Evolutionary conservation across 1,140 invertebrate genomes (phyloP), one percentile per base, ranked within the genome.

Genomic region (Globodera ellingtonae): DNA sequence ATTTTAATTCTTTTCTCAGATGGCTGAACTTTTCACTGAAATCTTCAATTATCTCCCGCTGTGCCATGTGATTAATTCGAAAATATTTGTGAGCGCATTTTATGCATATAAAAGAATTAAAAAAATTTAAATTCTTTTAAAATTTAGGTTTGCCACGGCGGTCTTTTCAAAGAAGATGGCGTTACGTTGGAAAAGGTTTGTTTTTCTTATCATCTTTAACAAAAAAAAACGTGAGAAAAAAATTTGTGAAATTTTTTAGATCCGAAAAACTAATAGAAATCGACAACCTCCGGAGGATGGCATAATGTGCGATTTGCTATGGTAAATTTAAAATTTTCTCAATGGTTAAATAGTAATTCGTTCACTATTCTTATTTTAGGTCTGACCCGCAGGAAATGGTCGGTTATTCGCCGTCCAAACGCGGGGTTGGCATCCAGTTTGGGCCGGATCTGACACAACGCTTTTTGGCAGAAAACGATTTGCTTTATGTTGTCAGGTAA

Each of bases 21-120:
- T 99, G 96, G 94, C 94, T 0, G 94, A 98, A 80, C 92, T 98
- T 13, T 99, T 99, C 90, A 98, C 96, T 8, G 96, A 98, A 92
- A 95, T 99, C 13, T 99, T 98, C 90, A 98, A 98, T 90, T 97
- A 94, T 93, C 91, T 99, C 72, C 98, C 98, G 2, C 90, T 99
- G 48, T 94, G 94, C 59, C 97, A 99, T 90, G 95, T 95, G 90
- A 93, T 99, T 83, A 98, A 98, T 90, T 92, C 93, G 74, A 93
- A 93, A 90, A 94, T 98, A 62, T 90, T 99, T 84, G 95, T 94
- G 90, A 91, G 92, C 69, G 52, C 15, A 52, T 15, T 35, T 35
- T 35, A 35, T 35, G 35, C 35, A 35, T 35, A 35, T 35, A 35
- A 35, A 35, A 35, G 35, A 35, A 35, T 35, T n/a, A n/a, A 24